phyloP scores from a whole-genome alignment of 2,113 vertebrate genomes.

The Hemiprocne comata region DNA sequence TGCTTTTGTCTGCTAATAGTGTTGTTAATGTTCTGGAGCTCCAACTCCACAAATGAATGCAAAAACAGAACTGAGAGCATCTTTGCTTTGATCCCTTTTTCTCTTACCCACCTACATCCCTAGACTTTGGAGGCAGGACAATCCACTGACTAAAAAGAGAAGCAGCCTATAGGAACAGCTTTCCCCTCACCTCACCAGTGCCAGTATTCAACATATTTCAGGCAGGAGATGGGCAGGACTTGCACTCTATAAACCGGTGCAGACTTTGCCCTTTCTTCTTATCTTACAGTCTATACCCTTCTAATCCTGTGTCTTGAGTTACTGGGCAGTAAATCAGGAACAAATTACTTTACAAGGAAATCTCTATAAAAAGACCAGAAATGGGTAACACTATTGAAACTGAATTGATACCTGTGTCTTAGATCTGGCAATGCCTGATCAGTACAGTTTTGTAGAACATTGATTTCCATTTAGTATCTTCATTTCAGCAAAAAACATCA shows the following conservation, averaged over 20 bases:
- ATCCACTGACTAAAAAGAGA: not conserved
- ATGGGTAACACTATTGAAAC: not conserved
- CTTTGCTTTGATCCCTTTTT: not conserved
- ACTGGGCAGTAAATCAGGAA: not conserved
- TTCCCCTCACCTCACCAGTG: not conserved
- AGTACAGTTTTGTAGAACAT: not conserved
- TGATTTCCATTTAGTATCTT: not conserved
- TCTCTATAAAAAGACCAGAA: not conserved
- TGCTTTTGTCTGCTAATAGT: not conserved
- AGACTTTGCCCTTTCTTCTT: not conserved
- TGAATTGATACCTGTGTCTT: not conserved
- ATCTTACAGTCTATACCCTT: not conserved
- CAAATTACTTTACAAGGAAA: not conserved
- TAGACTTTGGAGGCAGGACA: not conserved
- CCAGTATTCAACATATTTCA: not conserved
- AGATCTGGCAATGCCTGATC: not conserved
- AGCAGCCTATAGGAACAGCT: not conserved
- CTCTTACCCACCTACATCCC: not conserved
- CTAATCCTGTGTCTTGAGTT: not conserved
- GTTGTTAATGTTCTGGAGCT: not conserved
- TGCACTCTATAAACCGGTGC: not conserved
- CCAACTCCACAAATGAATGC: not conserved
- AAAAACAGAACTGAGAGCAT: not conserved
- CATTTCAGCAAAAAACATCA: not conserved
- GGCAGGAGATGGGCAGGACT: not conserved